phyloP scores from a whole-genome alignment of 1,140 invertebrate species.

The Gyrodactylus salaris region DNA sequence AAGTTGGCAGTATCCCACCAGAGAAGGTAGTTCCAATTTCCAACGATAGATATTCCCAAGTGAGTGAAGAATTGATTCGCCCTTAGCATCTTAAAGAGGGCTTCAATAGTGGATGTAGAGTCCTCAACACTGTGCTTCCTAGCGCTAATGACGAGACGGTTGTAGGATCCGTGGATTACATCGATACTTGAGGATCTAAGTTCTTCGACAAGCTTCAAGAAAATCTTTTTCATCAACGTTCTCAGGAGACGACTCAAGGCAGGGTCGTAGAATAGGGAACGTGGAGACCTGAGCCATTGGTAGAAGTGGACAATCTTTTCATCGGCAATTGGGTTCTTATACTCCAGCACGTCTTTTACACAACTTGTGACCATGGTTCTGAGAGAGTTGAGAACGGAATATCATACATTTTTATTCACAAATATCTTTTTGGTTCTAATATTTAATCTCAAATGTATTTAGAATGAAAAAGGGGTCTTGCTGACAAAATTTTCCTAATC shows the following conservation, averaged over 20 bases:
- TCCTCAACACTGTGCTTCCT: not conserved
- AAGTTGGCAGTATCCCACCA: not conserved
- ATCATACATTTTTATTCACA: not conserved
- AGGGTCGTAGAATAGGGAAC: slow-evolving; percentile 2
- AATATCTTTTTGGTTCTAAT: not conserved
- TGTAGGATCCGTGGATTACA: not conserved
- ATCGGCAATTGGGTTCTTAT: slow-evolving; percentile 5
- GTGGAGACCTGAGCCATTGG: not conserved
- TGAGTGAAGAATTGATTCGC: not conserved
- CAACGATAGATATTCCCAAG: not conserved
- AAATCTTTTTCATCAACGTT: not conserved
- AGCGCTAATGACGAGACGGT: not conserved
- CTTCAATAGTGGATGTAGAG: not conserved
- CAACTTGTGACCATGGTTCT: not conserved
- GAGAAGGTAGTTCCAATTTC: not conserved
- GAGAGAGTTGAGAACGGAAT: not conserved
- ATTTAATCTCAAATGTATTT: not conserved
- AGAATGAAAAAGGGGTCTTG: not conserved
- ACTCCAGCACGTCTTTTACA: not conserved
- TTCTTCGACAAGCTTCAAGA: slow-evolving; percentile 1
- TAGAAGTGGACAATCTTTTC: slow-evolving; percentile 1
- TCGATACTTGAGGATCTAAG: not conserved
- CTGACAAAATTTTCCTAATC: not conserved
- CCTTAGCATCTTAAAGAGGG: not conserved
- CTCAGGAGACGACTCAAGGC: not conserved